These are phyloP conservation scores for Enoplosus armatus DNA, from an alignment of 2,797 vertebrate species.

Conservation along the genomic window DNA sequence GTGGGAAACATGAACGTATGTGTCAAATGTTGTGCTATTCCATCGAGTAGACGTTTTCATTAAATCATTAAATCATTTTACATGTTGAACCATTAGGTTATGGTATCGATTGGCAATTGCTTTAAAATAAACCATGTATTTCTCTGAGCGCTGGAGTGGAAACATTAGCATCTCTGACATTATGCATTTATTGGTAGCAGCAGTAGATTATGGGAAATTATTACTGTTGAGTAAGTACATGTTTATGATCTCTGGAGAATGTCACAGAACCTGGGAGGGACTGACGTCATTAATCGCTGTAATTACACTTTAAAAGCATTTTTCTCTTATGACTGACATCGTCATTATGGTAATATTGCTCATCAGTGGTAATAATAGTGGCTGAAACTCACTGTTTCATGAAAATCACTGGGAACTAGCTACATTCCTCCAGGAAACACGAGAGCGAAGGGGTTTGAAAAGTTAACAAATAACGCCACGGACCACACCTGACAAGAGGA, in stretches of 20 bases:
- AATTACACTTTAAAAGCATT: constrained; percentile 24
- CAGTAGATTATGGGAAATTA: neutral
- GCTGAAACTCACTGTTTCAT: constrained; percentile 25
- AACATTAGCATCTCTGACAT: constrained; percentile 12
- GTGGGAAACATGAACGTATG: no score
- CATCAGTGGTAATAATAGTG: constrained; percentile 22
- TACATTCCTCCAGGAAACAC: constrained; percentile 57
- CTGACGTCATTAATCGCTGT: constrained; percentile 37
- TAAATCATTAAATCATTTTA: no score
- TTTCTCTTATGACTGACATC: neutral
- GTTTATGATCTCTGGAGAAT: neutral
- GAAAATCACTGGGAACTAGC: constrained; percentile 24
- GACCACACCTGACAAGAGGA: constrained; percentile 71
- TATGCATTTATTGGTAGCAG: neutral
- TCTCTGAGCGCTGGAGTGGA: neutral
- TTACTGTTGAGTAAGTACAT: neutral
- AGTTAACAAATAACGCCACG: constrained; percentile 73
- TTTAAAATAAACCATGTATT: neutral
- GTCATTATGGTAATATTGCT: constrained; percentile 36
- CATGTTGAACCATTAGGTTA: no score
- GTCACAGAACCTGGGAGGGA: neutral
- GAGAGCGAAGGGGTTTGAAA: constrained; percentile 62
- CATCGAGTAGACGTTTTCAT: no score
- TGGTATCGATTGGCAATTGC: neutral
- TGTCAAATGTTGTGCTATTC: no score